Conservation (phyloP, 2,113 vertebrate species). For the Phasianus colchicus region DNA sequence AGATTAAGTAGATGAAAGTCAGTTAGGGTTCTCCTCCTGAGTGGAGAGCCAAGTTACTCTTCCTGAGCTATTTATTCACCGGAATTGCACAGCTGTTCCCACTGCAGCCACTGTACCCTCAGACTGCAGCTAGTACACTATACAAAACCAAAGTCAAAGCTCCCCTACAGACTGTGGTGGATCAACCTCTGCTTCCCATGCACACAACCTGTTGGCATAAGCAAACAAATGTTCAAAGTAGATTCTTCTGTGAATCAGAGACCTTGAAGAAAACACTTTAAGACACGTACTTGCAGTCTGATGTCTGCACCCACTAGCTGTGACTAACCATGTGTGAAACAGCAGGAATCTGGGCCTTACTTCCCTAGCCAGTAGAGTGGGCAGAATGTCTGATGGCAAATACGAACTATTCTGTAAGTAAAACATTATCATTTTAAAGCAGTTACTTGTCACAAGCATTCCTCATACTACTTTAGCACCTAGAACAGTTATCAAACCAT, state of each 20-base stretch:
- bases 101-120: neutral
- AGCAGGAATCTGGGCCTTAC: neutral
- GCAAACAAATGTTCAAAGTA: neutral
- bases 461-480: neutral
- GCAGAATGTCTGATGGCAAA: neutral
- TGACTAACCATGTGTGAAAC: neutral
- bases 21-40: neutral
- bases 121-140: neutral
- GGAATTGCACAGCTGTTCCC: neutral
- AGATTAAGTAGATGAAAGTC: neutral
- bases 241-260: neutral
- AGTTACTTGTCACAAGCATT: neutral
- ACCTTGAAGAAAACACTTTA: neutral
- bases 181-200: neutral
- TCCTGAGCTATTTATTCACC: neutral
- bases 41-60: neutral
- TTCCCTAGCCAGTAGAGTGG: neutral
- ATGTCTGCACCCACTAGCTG: neutral
- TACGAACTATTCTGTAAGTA: neutral
- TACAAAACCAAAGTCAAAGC: neutral
- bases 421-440: neutral
- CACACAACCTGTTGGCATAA: no score
- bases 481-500: neutral
- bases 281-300: neutral
- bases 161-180: neutral